A percentile compares a stretch with the other conserved stretches of the same genome.
Evolutionary conservation across 2,888 invertebrate species (phyloP).

Genomic region (Danaus chrysippus): DNA sequence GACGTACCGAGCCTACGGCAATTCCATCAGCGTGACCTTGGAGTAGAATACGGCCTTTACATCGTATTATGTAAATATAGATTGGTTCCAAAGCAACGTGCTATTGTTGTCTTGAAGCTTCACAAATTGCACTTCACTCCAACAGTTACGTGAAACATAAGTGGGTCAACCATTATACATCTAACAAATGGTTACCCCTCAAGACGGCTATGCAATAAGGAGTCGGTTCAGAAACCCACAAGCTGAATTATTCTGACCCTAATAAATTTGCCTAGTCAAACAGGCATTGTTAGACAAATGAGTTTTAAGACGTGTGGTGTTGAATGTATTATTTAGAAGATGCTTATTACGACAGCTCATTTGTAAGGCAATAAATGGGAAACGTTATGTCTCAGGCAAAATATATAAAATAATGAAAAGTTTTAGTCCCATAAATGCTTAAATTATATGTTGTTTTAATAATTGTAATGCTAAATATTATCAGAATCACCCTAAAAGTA

Average conservation of each 20-base stretch:
- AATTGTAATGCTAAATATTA: background rate
- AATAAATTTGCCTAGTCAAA: slow-evolving; percentile 75
- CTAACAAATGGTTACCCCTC: slow-evolving; percentile 70
- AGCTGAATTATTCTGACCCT: slow-evolving; percentile 77
- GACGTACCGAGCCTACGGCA: slow-evolving; percentile 18
- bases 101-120: slow-evolving; percentile 53
- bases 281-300: slow-evolving; percentile 72
- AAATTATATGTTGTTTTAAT: no score
- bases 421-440: no score
- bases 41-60: slow-evolving; percentile 17
- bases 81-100: background rate
- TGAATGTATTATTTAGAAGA: slow-evolving; percentile 38
- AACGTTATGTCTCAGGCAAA: slow-evolving; percentile 12
- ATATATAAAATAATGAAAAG: background rate
- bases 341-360: slow-evolving; percentile 35
- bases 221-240: slow-evolving; percentile 68
- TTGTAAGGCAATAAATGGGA: slow-evolving; percentile 28
- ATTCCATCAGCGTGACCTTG: slow-evolving; percentile 20
- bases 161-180: slow-evolving; percentile 74
- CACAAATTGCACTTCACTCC: slow-evolving; percentile 64
- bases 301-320: slow-evolving; percentile 45
- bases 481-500: slow-evolving; percentile 15
- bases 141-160: slow-evolving; percentile 58
- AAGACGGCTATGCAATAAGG: slow-evolving; percentile 72
- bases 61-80: background rate